Conservation (phyloP, 2,797 vertebrate genomes). For the Threskiornis aethiopicus region DNA sequence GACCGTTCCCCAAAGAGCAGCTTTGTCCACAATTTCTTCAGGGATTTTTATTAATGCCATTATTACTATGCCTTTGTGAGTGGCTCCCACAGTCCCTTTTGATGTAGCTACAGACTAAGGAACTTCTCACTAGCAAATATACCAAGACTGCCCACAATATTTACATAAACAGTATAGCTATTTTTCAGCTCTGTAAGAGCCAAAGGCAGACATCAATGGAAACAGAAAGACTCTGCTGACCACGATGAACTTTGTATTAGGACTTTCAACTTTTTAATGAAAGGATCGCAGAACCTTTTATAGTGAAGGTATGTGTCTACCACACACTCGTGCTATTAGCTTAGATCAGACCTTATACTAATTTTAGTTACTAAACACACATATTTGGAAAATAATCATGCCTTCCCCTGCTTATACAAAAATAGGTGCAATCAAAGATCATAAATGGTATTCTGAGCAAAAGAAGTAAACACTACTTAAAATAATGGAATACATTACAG, state of each 20-base stretch:
- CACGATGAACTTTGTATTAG: neutral
- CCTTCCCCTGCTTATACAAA: neutral
- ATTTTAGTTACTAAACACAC: neutral
- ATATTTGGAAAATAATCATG: neutral
- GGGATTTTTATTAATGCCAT: neutral
- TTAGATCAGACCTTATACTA: neutral
- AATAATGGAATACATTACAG: slow-evolving; percentile 27
- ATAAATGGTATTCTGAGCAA: slow-evolving; percentile 2
- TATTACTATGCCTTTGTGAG: neutral
- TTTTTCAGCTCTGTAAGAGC: neutral
- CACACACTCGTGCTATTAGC: neutral
- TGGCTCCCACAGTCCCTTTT: neutral
- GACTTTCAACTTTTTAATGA: neutral
- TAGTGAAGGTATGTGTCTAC: neutral
- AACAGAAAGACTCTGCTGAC: neutral
- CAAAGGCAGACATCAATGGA: neutral
- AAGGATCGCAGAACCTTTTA: neutral
- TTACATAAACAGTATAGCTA: neutral
- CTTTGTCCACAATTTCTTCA: neutral
- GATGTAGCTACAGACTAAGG: neutral
- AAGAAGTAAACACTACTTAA: slow-evolving; percentile 54
- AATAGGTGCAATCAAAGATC: neutral
- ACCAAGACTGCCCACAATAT: neutral
- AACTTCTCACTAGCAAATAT: neutral
- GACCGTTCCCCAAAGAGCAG: neutral